Conservation (phyloP, 2,113 vertebrate species). For the Mus spicilegus region DNA sequence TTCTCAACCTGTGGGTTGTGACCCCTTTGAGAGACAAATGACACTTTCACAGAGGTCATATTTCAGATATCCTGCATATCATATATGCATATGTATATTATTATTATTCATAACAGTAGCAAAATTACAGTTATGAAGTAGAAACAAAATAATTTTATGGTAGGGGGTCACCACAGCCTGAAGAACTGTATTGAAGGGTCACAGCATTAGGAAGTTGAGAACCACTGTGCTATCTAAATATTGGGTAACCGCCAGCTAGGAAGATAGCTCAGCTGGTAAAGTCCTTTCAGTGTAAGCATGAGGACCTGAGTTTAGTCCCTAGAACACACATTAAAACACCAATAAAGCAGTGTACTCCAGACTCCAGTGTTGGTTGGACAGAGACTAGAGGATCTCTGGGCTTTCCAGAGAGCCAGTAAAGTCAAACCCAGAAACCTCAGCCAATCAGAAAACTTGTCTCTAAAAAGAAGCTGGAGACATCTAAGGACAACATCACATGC, state of each 20-base stretch:
- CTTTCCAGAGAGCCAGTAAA: not conserved
- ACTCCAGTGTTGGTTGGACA: too few relatives aligned
- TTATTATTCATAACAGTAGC: not conserved
- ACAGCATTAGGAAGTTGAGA: too few relatives aligned
- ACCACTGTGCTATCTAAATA: too few relatives aligned
- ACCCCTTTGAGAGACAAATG: not conserved
- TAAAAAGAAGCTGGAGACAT: not conserved
- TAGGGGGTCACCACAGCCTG: too few relatives aligned
- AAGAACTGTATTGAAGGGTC: too few relatives aligned
- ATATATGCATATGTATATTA: not conserved
- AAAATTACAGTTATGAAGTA: not conserved
- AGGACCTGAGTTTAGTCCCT: too few relatives aligned
- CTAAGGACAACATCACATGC: not conserved
- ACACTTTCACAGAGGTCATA: not conserved
- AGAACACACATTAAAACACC: too few relatives aligned
- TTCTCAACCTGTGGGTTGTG: not conserved
- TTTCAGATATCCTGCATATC: not conserved
- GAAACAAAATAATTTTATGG: not conserved
- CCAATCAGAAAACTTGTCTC: not conserved
- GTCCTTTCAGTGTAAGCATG: too few relatives aligned
- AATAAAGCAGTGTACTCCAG: too few relatives aligned
- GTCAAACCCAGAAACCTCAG: not conserved
- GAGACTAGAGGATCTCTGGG: not conserved
- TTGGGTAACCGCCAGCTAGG: too few relatives aligned
- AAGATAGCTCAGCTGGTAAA: too few relatives aligned